Evolutionary conservation across 1,140 invertebrate genomes (phyloP).

Genomic region (Archegozetes longisetosus): DNA sequence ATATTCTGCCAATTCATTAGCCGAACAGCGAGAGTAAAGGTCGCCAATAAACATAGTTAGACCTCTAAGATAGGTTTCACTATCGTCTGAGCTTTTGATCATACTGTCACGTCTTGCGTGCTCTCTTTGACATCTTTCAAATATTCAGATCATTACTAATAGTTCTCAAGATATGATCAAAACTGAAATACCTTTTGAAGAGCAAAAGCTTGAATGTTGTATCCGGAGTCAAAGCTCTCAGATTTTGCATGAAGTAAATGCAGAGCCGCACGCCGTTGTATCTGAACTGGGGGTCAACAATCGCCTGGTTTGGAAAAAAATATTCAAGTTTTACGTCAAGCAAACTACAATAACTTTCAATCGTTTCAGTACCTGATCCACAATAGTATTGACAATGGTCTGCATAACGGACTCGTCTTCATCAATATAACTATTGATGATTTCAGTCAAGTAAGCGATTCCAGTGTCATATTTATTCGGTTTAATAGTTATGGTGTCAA

Average conservation of each 20-base stretch:
- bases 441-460: conserved; percentile 3
- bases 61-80: conserved; percentile 15
- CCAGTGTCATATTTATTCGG: conserved; percentile 10
- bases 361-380: conserved; percentile 17
- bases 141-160: not conserved
- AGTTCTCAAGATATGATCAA: not conserved
- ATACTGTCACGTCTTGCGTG: conserved; percentile 10
- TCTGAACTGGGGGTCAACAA: conserved; percentile 45
- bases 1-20: conserved; percentile 5
- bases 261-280: conserved; percentile 46
- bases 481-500: conserved; percentile 12
- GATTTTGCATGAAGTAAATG: conserved; percentile 37
- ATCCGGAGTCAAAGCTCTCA: conserved; percentile 20
- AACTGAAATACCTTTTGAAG: conserved; percentile 25
- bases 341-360: too few species aligned
- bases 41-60: conserved; percentile 21
- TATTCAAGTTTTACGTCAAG: not conserved
- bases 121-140: conserved; percentile 18
- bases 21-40: conserved; percentile 16
- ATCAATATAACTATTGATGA: conserved; percentile 15
- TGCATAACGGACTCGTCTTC: conserved; percentile 14
- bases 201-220: conserved; percentile 35
- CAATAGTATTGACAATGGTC: conserved; percentile 15
- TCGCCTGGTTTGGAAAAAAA: conserved; percentile 29
- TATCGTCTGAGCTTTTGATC: conserved; percentile 9